phyloP scores from a whole-genome alignment of 2,888 invertebrate species.

The Miltochrista miniata region DNA sequence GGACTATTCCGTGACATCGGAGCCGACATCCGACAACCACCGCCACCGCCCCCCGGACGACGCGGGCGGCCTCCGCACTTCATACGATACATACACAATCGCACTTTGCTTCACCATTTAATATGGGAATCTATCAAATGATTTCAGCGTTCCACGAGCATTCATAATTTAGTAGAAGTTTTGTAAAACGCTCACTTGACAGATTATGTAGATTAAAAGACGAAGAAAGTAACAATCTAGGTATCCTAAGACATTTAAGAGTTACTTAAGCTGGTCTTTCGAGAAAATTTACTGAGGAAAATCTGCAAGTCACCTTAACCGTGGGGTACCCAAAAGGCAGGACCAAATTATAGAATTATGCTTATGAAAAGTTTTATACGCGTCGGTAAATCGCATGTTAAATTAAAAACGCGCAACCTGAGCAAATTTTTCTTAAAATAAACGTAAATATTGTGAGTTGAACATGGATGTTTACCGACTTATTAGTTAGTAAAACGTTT shows the following conservation, averaged over 20 bases:
- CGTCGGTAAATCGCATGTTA: slow-evolving; percentile 4
- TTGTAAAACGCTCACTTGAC: no score
- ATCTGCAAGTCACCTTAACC: neutral
- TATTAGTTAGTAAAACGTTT: slow-evolving; percentile 30
- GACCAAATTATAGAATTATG: no score
- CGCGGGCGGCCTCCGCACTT: slow-evolving; percentile 2
- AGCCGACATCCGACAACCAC: slow-evolving; percentile 55
- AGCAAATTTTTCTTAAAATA: slow-evolving; percentile 18
- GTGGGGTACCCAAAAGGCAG: no score
- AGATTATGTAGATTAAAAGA: no score
- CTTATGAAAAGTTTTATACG: neutral
- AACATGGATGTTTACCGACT: slow-evolving; percentile 13
- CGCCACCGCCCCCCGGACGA: slow-evolving; percentile 13
- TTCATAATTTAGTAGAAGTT: no score
- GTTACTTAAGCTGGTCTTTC: no score
- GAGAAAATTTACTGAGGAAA: neutral
- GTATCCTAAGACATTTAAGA: no score
- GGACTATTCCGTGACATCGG: slow-evolving; percentile 72
- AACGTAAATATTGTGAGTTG: slow-evolving; percentile 14
- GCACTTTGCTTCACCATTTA: neutral
- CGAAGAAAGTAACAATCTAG: no score
- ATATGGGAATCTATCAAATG: neutral
- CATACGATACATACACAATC: neutral
- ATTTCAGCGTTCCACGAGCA: no score
- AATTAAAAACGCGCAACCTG: slow-evolving; percentile 14